Base-by-base conservation (phyloP, 2,888 invertebrate species). In the Calephelis perditalis region DNA sequence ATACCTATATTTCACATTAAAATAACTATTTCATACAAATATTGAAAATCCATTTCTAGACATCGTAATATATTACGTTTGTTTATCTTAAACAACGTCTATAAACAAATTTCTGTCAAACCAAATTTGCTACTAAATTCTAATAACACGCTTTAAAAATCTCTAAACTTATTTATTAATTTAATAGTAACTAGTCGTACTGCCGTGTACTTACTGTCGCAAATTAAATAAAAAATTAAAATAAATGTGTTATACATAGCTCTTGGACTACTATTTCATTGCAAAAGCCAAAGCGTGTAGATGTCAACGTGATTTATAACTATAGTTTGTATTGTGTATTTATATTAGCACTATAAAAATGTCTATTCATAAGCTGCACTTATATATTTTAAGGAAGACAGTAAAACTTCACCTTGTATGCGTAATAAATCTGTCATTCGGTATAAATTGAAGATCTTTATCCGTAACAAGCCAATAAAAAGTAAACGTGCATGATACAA, bases 361-460 rank as follows among this genome's bases (percentile, higher is more conserved):
- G 52, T 52, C 52, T 52, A 52, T 52, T 52, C 52, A 52, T 52
- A 35, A 35, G 35, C 15, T 52, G 52, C 52, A 52, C 52, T 35
- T 52, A 52, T 52, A 11, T 52, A 66, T 62, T 77, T 79, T 85
- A 84, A 86, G 85, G 83, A 76, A 54, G 62, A 65, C 62, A 69
- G 71, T 76, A 77, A 80, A 78, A 73, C 78, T 78, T 79, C 79
- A 78, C 83, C 79, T 83, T 82, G 82, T 81, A 71, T 71, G 64
- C 70, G 76, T 77, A 83, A 84, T 86, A 86, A 87, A 86, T 86
- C 85, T 84, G 83, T 85, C 86, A 80, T 79, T 80, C 74, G 74
- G 75, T 77, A 78, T 75, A 76, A 81, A 81, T 81, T 81, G 77
- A 78, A 79, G 77, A 82, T 81, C 76, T 77, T 72, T 77, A 75